Conservation (phyloP, 2,113 vertebrate genomes). For the Leptobrachium ailaonicum region DNA sequence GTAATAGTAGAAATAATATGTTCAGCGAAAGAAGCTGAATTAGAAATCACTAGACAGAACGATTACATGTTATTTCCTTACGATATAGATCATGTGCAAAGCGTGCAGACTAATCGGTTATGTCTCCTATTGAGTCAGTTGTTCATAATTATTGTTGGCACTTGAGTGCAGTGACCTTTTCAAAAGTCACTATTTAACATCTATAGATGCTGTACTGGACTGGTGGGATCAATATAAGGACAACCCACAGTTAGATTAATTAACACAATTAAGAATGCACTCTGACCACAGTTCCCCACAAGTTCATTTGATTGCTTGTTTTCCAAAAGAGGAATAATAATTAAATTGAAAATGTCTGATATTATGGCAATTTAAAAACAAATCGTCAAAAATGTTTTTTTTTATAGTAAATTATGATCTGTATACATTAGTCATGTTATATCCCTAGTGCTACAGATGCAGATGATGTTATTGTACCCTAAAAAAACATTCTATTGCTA, state of each 20-base stretch:
- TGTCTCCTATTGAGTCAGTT: background rate
- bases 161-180: conserved; percentile 9
- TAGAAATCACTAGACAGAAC: background rate
- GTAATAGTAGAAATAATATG: too few species aligned
- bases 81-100: background rate
- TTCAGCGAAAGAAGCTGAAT: too few species aligned
- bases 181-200: conserved; percentile 45
- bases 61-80: background rate
- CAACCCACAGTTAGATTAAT: conserved; percentile 52
- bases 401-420: conserved; percentile 60
- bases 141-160: background rate
- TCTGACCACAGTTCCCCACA: conserved; percentile 45
- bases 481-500: too few species aligned
- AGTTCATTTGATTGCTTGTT: conserved; percentile 41
- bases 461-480: too few species aligned
- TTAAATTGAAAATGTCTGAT: conserved; percentile 53
- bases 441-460: too few species aligned
- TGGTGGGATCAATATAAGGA: conserved; percentile 55
- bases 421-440: conserved; percentile 53
- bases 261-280: conserved; percentile 53
- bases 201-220: conserved; percentile 50
- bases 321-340: conserved; percentile 51
- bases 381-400: conserved; percentile 49
- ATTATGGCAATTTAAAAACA: conserved; percentile 64
- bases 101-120: too few species aligned